Evolutionary conservation across 37 sponge, comb jelly and placozoan species (phyloP).

Genomic region (Tethya wilhelma): DNA sequence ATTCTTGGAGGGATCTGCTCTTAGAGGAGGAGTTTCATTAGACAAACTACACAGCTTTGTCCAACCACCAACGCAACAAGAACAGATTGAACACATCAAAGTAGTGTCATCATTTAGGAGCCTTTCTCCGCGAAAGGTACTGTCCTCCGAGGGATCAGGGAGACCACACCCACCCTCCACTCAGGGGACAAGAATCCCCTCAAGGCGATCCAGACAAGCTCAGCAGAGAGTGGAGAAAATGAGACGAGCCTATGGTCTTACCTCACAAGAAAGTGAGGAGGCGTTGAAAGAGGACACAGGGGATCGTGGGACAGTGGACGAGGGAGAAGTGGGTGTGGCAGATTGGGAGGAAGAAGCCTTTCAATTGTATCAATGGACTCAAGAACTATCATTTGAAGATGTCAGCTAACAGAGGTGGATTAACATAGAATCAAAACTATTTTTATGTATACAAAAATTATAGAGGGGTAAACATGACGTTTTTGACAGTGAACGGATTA

Average conservation of each 20-base stretch:
- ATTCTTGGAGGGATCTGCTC: constrained; percentile 7
- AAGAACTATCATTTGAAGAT: constrained; percentile 67
- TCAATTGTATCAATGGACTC: constrained; percentile 58
- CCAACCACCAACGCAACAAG: constrained; percentile 44
- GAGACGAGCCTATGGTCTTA: constrained; percentile 51
- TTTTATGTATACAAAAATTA: too few relatives aligned
- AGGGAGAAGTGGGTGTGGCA: constrained; percentile 21
- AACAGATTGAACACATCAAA: constrained; percentile 38
- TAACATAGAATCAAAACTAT: too few relatives aligned
- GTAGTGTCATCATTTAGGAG: constrained; percentile 34
- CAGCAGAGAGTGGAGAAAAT: constrained; percentile 69
- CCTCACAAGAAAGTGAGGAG: constrained; percentile 1
- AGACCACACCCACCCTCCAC: not conserved
- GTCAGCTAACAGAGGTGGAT: constrained; percentile 18
- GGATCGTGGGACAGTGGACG: not conserved
- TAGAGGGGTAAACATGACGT: too few relatives aligned
- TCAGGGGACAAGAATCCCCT: not conserved
- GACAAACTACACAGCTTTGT: constrained; percentile 24
- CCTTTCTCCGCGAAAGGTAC: too few relatives aligned
- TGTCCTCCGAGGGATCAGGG: too few relatives aligned
- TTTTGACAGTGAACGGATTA: too few relatives aligned
- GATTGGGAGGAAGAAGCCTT: constrained; percentile 44
- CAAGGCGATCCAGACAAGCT: constrained; percentile 72
- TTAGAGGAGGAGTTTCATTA: constrained; percentile 8
- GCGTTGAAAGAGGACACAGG: constrained; percentile 11